These are phyloP conservation scores for Tapirus terrestris DNA, from an alignment of 2,113 vertebrate species.

Conservation along the genomic window DNA sequence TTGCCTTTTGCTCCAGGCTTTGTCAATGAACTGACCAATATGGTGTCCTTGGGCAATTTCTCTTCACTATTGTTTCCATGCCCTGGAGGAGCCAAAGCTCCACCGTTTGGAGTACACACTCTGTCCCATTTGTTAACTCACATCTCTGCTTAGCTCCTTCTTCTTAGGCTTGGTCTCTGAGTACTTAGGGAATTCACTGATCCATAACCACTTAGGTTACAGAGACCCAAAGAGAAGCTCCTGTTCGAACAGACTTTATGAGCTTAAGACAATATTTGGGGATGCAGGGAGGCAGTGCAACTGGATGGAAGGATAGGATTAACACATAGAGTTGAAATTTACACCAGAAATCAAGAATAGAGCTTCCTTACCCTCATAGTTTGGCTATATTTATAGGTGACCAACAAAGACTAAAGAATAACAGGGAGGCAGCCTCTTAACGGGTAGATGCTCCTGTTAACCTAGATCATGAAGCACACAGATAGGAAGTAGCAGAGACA, in stretches of 20 bases:
- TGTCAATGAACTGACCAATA: background rate
- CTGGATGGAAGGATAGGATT: background rate
- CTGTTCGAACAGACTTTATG: too few relatives aligned
- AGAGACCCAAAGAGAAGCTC: background rate
- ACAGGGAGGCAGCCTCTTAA: background rate
- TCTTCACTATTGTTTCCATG: rapidly evolving
- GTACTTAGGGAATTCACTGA: too few relatives aligned
- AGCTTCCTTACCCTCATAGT: background rate
- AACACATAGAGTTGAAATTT: rapidly evolving
- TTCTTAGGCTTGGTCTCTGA: background rate
- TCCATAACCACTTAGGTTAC: rapidly evolving
- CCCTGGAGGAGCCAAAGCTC: background rate
- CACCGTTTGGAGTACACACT: rapidly evolving
- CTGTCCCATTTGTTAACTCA: background rate
- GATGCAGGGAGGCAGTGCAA: rapidly evolving
- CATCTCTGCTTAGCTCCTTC: too few relatives aligned
- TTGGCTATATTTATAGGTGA: background rate
- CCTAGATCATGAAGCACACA: rapidly evolving
- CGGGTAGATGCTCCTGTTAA: background rate
- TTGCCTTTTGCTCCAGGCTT: background rate
- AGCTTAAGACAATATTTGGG: background rate
- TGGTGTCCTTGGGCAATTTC: background rate
- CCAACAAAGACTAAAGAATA: background rate
- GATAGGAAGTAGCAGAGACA: background rate
- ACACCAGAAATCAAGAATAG: background rate